Evolutionary conservation across 2,113 vertebrate genomes (phyloP).

Genomic region (Atrichornis clamosus): DNA sequence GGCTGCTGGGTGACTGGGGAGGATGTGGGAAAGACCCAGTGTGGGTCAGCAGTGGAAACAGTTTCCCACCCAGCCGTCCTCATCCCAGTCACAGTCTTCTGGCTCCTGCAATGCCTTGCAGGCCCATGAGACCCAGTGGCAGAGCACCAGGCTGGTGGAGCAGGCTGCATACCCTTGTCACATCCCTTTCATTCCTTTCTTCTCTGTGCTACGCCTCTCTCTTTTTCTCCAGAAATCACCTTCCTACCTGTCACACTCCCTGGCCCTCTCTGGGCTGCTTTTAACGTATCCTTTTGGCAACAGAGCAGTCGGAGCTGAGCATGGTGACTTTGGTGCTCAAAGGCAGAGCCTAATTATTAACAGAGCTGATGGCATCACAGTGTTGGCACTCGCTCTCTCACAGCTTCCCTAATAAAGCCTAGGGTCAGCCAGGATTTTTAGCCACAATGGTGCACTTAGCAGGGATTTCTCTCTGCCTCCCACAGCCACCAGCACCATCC

Average conservation of each 20-base stretch:
- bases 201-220: not conserved
- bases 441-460: rapidly evolving
- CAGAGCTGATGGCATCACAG: not conserved
- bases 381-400: not conserved
- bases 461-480: not conserved
- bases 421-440: not conserved
- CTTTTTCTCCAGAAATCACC: not conserved
- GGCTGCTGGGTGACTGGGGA: not conserved
- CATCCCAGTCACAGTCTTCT: not conserved
- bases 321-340: not conserved
- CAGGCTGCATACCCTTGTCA: rapidly evolving
- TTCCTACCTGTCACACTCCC: not conserved
- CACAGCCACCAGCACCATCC: not conserved
- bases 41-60: rapidly evolving
- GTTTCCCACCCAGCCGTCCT: not conserved
- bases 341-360: not conserved
- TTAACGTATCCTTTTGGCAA: not conserved
- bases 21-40: not conserved
- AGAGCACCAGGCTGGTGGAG: not conserved
- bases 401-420: not conserved
- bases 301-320: not conserved
- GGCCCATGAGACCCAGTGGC: not conserved
- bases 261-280: not conserved
- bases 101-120: not conserved
- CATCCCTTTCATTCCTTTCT: not conserved